Evolutionary conservation across 2,888 invertebrate species (phyloP), one percentile per base, ranked within the genome.

Genomic region (Dioctria rufipes): DNA sequence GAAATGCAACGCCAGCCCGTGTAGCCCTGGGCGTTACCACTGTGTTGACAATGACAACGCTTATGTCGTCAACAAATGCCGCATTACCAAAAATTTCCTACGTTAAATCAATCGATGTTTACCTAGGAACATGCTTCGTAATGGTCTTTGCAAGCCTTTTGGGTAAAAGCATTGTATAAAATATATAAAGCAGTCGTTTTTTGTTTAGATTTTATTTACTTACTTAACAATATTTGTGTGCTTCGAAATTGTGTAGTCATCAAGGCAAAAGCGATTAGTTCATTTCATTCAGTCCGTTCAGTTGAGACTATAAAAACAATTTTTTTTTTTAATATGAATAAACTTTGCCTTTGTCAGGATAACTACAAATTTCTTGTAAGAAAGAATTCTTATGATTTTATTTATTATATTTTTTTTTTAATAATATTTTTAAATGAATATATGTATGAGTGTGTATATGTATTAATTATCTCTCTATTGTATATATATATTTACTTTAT

Each of bases 141-240:
- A 98, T 98, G 98, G 98, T 98, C 89, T 98, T 98, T 92, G 98
- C 98, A 86, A 97, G 97, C 90, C 92, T 98, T 88, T 91, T 98
- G 91, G 97, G 96, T 96, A 93, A 94, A 91, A 86, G 85, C 85
- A 84, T 77, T 42, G 42, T 77, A 77, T 77, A 77, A 71, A 73
- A 42, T 73, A 25, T 25, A 25, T 25, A 73, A 61, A 77, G 63
- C 61, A 77, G 63, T 77, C 77, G 63, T 77, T 77, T 63, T 73
- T 78, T 69, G 13, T 49, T 25, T 25, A 25, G 1, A 11, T 61
- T 78, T 67, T 69, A 13, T 77, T 77, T 66, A 75, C 39, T 25
- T 25, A 25, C 25, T 2, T 25, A 25, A 25, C 2, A 25, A 25
- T 25, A 25, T 2, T 43, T 80, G 43, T 25, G 58, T 73, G 58